phyloP scores from a whole-genome alignment of 2,797 vertebrate species.

The Sphenodon punctatus region DNA sequence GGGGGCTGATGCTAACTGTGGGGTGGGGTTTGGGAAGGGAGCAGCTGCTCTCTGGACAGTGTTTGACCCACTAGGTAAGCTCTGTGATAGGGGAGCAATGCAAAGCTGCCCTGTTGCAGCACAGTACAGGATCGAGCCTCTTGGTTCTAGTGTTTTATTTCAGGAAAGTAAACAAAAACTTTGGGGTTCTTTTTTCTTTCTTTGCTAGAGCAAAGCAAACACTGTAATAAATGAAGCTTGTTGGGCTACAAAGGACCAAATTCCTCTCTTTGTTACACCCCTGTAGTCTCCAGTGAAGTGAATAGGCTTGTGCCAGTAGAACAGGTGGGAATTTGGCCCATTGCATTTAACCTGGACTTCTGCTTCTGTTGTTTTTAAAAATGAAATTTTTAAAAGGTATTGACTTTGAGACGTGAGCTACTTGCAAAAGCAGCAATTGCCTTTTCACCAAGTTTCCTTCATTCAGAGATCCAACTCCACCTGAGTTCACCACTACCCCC shows the following conservation, averaged over 20 bases:
- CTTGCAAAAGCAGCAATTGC: not conserved
- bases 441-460: not conserved
- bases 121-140: not conserved
- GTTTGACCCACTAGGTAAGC: no score
- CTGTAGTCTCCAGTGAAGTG: not conserved
- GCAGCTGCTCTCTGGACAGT: rapidly evolving
- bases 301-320: constrained; percentile 11
- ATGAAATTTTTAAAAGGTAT: constrained; percentile 19
- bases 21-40: no score
- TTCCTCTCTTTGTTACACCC: not conserved
- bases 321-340: constrained; percentile 2
- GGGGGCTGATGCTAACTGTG: no score
- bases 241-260: not conserved
- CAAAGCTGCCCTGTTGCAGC: rapidly evolving
- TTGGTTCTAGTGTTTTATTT: rapidly evolving
- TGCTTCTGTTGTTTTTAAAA: constrained; percentile 17
- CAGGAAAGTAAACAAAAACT: not conserved
- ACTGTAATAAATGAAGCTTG: not conserved
- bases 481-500: no score
- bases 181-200: no score
- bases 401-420: not conserved
- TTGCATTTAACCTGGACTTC: constrained; percentile 12
- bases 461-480: not conserved
- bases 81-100: no score
- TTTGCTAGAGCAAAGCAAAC: not conserved